These are phyloP conservation scores for Gymnoscopelus microlampas DNA, from an alignment of 2,797 vertebrate genomes.

Conservation along the genomic window DNA sequence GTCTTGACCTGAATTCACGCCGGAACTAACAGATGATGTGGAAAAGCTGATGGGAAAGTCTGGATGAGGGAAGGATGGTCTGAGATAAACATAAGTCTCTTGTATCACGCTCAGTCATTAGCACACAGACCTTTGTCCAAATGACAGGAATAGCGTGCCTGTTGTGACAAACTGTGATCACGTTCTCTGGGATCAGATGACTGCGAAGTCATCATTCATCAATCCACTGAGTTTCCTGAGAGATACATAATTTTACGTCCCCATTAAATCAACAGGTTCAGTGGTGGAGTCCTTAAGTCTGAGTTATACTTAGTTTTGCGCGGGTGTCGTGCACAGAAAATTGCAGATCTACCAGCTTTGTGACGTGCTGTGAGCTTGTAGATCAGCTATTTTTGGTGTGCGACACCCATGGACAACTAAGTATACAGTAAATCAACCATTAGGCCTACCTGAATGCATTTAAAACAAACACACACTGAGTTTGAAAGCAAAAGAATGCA, in stretches of 20 bases:
- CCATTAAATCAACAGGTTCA: not conserved
- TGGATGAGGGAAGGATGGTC: not conserved
- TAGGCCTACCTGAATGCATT: no score
- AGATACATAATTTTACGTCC: not conserved
- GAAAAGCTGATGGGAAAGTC: constrained; percentile 17
- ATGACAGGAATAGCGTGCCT: constrained; percentile 14
- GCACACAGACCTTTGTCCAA: constrained; percentile 8
- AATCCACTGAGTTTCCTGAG: constrained; percentile 1
- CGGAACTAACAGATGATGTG: constrained; percentile 30
- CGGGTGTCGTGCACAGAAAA: no score
- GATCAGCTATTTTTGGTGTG: no score
- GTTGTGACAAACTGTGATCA: constrained; percentile 19
- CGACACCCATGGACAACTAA: no score
- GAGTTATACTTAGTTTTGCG: no score
- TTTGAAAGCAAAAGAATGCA: not conserved
- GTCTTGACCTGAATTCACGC: constrained; percentile 6
- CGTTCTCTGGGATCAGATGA: constrained; percentile 21
- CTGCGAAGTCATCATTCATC: not conserved
- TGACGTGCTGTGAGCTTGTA: no score
- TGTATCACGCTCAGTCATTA: constrained; percentile 27
- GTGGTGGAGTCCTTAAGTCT: not conserved
- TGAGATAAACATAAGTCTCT: constrained; percentile 7
- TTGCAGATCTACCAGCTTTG: no score
- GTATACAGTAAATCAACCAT: no score
- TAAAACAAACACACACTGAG: not conserved